Percentiles rank a stretch among this genome's conserved stretches.
These are phyloP conservation scores for Lepisosteus osseus DNA, from an alignment of 2,113 vertebrate species.

Conservation along the genomic window DNA sequence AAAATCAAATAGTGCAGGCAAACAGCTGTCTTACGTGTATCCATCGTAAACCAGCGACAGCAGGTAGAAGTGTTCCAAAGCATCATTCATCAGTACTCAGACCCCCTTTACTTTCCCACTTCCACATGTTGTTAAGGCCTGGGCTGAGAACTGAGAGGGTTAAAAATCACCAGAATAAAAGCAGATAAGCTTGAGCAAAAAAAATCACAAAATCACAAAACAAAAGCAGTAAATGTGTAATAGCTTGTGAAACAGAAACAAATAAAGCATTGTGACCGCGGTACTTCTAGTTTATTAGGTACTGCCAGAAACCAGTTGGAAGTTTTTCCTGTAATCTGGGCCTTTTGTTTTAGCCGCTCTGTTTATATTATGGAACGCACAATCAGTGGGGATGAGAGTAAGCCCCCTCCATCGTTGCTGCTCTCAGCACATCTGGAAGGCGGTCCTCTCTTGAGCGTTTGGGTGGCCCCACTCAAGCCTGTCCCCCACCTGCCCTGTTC, in stretches of 20 bases:
- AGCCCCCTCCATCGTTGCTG: neutral
- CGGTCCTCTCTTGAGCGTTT: neutral
- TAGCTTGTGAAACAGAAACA: conserved; percentile 49
- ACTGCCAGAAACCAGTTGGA: conserved; percentile 19
- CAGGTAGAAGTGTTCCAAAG: no score
- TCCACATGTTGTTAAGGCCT: no score
- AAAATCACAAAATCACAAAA: conserved; percentile 30
- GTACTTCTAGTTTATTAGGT: conserved; percentile 37
- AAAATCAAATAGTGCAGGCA: conserved; percentile 25
- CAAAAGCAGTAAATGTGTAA: conserved; percentile 42
- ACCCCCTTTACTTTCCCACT: no score
- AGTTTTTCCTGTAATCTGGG: conserved; percentile 9
- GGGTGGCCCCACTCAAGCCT: neutral
- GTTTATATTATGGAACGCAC: neutral
- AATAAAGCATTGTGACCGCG: conserved; percentile 49
- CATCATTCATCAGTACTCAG: no score
- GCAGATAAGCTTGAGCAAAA: conserved; percentile 39
- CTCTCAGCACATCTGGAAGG: neutral
- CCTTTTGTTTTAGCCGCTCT: conserved; percentile 22
- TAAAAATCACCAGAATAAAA: conserved; percentile 39
- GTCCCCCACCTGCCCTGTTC: neutral
- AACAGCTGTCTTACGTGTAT: neutral
- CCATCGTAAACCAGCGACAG: neutral
- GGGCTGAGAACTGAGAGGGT: conserved; percentile 23
- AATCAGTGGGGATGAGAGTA: neutral